Evolutionary conservation across 2,113 vertebrate species (phyloP).

Genomic region (Burhinus oedicnemus): DNA sequence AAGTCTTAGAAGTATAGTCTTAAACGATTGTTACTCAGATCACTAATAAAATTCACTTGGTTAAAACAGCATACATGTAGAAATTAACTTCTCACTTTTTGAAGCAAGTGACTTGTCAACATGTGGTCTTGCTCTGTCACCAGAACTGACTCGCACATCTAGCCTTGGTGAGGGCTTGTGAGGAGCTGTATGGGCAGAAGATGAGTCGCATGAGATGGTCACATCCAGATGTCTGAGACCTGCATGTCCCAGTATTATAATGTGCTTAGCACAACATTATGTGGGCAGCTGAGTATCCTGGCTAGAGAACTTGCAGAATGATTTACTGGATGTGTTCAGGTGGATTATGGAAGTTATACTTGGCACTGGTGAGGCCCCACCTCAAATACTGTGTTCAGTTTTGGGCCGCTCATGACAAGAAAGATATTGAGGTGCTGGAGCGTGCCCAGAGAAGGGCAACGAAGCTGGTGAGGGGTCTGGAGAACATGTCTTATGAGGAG

Average conservation of each 20-base stretch:
- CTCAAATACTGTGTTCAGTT: not conserved
- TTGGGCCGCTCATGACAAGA: not conserved
- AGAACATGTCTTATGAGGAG: accelerated
- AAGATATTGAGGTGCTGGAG: accelerated
- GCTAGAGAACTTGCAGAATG: not conserved
- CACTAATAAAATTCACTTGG: not conserved
- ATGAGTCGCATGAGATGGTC: not conserved
- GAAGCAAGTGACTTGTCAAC: not conserved
- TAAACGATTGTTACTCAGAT: not conserved
- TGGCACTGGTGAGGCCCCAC: not conserved
- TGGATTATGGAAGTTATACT: not conserved
- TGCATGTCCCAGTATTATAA: not conserved
- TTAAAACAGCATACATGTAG: not conserved
- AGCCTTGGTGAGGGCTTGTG: not conserved
- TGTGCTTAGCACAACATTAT: not conserved
- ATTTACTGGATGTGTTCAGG: not conserved
- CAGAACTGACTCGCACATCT: not conserved
- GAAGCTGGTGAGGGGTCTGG: not conserved
- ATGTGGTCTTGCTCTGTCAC: not conserved
- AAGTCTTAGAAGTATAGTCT: not conserved
- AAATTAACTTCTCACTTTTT: not conserved
- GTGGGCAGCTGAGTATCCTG: not conserved
- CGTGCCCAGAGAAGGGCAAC: accelerated
- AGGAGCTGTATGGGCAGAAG: not conserved
- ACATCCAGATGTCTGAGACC: not conserved